Evolutionary conservation across 2,888 invertebrate genomes (phyloP).

Genomic region (Drosophila anomalata): DNA sequence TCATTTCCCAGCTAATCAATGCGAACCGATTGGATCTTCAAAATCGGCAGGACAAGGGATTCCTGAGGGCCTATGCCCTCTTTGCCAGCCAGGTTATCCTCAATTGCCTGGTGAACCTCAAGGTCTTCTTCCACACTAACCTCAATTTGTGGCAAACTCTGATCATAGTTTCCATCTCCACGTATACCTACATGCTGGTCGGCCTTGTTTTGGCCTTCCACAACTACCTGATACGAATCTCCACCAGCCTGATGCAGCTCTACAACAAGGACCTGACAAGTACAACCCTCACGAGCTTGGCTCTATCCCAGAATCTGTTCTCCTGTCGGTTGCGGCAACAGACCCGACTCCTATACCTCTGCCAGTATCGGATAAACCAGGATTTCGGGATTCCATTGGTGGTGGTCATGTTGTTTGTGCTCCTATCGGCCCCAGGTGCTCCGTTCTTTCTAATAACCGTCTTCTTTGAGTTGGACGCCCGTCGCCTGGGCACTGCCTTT

Average conservation of each 20-base stretch:
- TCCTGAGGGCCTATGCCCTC: conserved; percentile 35
- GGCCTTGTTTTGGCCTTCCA: conserved; percentile 60
- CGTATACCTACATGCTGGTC: conserved; percentile 50
- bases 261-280: conserved; percentile 51
- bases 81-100: conserved; percentile 35
- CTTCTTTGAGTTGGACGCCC: conserved; percentile 40
- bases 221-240: conserved; percentile 53
- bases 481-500: background rate
- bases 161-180: conserved; percentile 25
- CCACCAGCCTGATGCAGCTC: conserved; percentile 48
- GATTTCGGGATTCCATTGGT: conserved; percentile 60
- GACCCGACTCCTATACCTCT: conserved; percentile 56
- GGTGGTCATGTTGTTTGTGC: conserved; percentile 50
- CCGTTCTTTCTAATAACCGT: conserved; percentile 66
- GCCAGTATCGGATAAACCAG: conserved; percentile 57
- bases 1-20: conserved; percentile 51
- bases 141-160: conserved; percentile 5
- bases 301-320: background rate
- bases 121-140: background rate
- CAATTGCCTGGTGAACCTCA: background rate
- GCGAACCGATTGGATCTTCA: conserved; percentile 42
- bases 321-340: conserved; percentile 45
- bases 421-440: conserved; percentile 56
- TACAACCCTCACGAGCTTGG: background rate
- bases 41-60: conserved; percentile 25